Evolutionary conservation across 2,888 invertebrate genomes (phyloP).

Genomic region (Drosophila paranaensis): DNA sequence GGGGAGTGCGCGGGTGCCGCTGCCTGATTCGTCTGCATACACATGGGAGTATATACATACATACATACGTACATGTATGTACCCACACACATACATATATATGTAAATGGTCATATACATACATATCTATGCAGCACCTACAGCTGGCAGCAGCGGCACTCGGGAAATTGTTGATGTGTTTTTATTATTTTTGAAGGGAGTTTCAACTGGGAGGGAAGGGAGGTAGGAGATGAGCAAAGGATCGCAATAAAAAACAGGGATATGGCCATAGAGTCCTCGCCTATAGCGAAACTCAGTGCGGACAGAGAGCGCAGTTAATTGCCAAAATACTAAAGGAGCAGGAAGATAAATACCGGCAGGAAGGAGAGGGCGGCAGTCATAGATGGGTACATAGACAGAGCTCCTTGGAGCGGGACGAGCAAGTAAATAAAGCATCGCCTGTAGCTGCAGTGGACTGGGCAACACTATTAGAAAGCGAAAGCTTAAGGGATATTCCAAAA

Average conservation of each 20-base stretch:
- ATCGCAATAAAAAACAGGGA: background rate
- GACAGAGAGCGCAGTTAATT: conserved; percentile 41
- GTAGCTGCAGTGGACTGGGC: background rate
- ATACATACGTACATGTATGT: conserved; percentile 11
- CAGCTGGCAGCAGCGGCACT: conserved; percentile 15
- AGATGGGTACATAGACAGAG: background rate
- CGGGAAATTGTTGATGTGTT: conserved; percentile 46
- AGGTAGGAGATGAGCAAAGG: background rate
- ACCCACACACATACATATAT: conserved; percentile 15
- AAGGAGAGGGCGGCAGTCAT: background rate
- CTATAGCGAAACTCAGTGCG: conserved; percentile 32
- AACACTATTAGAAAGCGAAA: conserved; percentile 21
- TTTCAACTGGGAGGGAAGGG: background rate
- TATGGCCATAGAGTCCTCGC: background rate
- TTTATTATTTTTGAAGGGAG: conserved; percentile 40
- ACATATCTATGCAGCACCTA: conserved; percentile 10
- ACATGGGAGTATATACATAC: conserved; percentile 23
- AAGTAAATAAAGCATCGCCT: conserved; percentile 12
- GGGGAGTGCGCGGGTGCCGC: conserved; percentile 26
- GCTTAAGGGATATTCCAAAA: background rate
- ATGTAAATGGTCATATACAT: conserved; percentile 8
- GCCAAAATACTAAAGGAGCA: conserved; percentile 8
- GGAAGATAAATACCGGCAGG: background rate
- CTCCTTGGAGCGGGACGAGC: background rate
- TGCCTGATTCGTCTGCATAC: conserved; percentile 67